These are phyloP conservation scores for Trididemnum miniatum DNA, from an alignment of 23 tunicate genomes.

Conservation along the genomic window DNA sequence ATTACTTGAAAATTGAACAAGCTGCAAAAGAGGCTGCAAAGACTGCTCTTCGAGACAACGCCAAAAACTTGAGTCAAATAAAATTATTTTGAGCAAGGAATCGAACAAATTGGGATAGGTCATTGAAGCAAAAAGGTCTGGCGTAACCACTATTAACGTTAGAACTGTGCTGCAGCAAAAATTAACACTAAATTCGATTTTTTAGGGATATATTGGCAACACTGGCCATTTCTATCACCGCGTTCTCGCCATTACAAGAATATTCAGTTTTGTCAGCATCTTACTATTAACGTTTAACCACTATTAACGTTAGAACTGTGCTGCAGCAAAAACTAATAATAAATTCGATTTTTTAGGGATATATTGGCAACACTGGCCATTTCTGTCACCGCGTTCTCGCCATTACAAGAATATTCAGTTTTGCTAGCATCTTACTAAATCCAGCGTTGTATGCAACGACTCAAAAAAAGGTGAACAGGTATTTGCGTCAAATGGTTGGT, in stretches of 20 bases:
- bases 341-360: conserved; percentile 34
- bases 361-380: conserved; percentile 42
- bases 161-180: no score
- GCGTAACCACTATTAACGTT: no score
- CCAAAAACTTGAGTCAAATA: no score
- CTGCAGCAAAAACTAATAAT: no score
- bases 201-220: conserved; percentile 61
- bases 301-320: no score
- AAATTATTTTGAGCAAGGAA: no score
- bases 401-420: conserved; percentile 62
- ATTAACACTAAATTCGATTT: background rate
- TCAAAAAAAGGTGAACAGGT: conserved; percentile 56
- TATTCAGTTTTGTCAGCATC: conserved; percentile 86
- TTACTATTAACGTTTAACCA: no score
- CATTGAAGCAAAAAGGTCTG: no score
- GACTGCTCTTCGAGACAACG: no score
- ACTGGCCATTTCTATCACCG: conserved; percentile 47
- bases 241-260: conserved; percentile 36
- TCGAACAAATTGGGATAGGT: no score
- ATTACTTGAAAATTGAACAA: no score
- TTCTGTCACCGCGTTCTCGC: conserved; percentile 48
- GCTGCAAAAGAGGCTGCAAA: no score
- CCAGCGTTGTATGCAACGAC: conserved; percentile 85
- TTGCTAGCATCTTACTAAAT: conserved; percentile 85
- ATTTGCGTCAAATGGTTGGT: conserved; percentile 29